Evolutionary conservation across 2,113 vertebrate genomes (phyloP), one percentile per base, ranked within the genome.

Genomic region (Neopipo cinnamomea): DNA sequence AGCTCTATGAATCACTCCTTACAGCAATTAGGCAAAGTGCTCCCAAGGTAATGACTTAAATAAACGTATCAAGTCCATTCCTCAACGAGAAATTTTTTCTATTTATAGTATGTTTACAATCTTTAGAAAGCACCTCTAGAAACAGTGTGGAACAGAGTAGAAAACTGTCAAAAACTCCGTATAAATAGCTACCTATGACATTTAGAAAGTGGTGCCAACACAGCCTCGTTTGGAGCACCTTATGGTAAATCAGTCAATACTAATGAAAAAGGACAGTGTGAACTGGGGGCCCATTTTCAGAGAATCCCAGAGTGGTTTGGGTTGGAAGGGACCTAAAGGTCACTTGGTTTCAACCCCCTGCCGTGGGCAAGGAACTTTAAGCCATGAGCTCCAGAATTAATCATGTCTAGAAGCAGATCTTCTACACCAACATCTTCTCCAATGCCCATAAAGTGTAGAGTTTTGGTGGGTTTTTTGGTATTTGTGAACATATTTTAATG

Each of bases 111-210:
- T 11, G 46, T 59, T 88, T 75, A 5, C 5, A 6, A 7, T 33
- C 33, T 86, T 67, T 22, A 37, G 35, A 55, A 84, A 84, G 21
- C 44, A 84, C 7, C 28, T 55, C 12, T 39, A 65, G 86, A 30
- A 88, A 8, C 6, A 55, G 11, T 0, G 1, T 58, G 65, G 18
- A 52, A 33, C 31, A 41, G 23, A 1, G 2, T 7, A 7, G 39
- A 52, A 88, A 73, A 55, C 14, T 28, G 8, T 16, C 22, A 20
- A 33, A 55, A 80, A 44, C 15, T 75, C 23, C 14, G 3, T 28
- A 3, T 28, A 21, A 85, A n/a, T 7, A n/a, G 6, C 24, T 39
- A 9, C 3, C 3, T 35, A 2, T 17, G 42, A 12, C 27, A 12
- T 24, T 35, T 89, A 44, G 21, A 22, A 75, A 61, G 30, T 16